Percentiles rank a stretch among this genome's conserved stretches.
Evolutionary conservation across 1,140 invertebrate species (phyloP).

Genomic region (Chironomus tepperi): DNA sequence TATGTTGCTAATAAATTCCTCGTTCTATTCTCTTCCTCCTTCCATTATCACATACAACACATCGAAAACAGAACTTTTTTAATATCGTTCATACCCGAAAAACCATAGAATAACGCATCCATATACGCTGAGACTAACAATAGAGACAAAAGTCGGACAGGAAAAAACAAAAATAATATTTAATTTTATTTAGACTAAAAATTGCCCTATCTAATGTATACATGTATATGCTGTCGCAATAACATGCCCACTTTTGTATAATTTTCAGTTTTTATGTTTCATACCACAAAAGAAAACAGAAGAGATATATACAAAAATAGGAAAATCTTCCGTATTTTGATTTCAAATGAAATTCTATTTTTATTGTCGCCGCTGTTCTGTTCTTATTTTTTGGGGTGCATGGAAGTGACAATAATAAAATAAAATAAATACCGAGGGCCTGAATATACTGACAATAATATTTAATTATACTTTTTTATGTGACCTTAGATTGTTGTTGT

Average conservation of each 20-base stretch:
- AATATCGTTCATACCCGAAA: not conserved
- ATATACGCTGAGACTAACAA: too few species aligned
- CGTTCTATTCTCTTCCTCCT: not conserved
- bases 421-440: not conserved
- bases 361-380: not conserved
- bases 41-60: not conserved
- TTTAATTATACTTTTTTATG: constrained; percentile 4
- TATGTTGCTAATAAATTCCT: not conserved
- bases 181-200: too few species aligned
- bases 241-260: too few species aligned
- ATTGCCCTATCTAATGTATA: too few species aligned
- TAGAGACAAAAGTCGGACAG: too few species aligned
- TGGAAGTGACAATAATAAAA: too few species aligned
- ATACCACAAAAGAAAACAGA: too few species aligned
- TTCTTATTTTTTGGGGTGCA: not conserved
- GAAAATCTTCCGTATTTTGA: not conserved
- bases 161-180: too few species aligned
- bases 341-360: constrained; percentile 14
- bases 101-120: too few species aligned
- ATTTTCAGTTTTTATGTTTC: too few species aligned
- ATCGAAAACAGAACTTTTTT: not conserved
- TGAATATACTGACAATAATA: constrained; percentile 4
- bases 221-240: too few species aligned
- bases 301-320: not conserved
- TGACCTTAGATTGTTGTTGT: not conserved